phyloP scores from a whole-genome alignment of 2,797 vertebrate genomes.

The Carcharodon carcharias region DNA sequence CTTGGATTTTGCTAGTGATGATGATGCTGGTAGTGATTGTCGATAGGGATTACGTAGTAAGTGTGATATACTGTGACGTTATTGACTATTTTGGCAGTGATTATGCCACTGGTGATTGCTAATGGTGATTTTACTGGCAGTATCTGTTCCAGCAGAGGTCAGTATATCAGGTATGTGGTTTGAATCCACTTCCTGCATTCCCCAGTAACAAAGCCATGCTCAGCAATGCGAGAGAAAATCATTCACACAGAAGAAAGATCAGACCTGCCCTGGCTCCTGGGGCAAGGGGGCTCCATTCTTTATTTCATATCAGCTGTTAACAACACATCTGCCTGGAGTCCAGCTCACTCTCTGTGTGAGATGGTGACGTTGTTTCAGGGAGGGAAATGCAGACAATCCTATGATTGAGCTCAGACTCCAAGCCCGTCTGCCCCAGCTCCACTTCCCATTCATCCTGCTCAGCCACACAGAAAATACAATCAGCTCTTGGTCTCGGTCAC shows the following conservation, averaged over 20 bases:
- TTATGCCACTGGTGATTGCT: background rate
- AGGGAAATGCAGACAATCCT: background rate
- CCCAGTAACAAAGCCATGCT: background rate
- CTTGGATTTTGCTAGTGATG: too few relatives aligned
- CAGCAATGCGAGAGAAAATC: background rate
- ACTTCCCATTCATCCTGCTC: too few relatives aligned
- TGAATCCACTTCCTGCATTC: background rate
- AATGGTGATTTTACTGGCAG: background rate
- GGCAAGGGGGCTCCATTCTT: background rate
- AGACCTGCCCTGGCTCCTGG: background rate
- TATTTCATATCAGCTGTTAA: background rate
- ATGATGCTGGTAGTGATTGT: background rate
- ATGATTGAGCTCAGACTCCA: background rate
- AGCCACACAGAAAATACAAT: background rate
- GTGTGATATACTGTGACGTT: background rate
- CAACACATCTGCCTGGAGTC: background rate
- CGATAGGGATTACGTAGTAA: background rate
- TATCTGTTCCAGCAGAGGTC: background rate
- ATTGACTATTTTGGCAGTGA: background rate
- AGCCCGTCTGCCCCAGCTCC: too few relatives aligned
- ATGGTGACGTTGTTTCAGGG: background rate
- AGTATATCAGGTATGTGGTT: background rate
- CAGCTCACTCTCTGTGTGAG: background rate
- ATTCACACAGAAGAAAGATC: background rate
- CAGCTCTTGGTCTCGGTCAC: background rate